Evolutionary conservation across 2,888 invertebrate genomes (phyloP).

Genomic region (Oscheius onirici): DNA sequence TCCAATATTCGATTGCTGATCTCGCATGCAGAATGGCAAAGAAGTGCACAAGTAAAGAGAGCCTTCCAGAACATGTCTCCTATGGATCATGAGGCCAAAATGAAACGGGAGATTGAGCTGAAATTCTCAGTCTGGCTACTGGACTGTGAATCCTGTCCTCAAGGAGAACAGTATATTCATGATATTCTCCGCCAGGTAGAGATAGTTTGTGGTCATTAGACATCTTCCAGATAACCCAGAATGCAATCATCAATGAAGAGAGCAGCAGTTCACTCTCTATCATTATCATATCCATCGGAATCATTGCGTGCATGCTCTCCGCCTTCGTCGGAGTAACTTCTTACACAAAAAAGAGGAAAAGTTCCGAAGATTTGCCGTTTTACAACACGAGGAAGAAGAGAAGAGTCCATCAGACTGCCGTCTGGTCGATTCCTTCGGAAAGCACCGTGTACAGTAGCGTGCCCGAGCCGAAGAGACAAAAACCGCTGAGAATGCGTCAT

Average conservation of each 20-base stretch:
- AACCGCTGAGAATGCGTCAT: neutral
- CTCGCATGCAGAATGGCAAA: too few species aligned
- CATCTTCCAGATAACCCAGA: neutral
- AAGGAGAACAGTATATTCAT: neutral
- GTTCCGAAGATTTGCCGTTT: neutral
- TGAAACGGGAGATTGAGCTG: neutral
- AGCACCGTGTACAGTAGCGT: too few species aligned
- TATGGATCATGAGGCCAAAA: neutral
- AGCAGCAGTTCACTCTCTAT: neutral
- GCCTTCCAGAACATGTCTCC: neutral
- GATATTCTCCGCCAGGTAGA: neutral
- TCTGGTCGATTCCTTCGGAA: neutral
- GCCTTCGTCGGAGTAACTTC: neutral
- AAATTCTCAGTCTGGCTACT: neutral
- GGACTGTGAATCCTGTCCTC: slow-evolving; percentile 7
- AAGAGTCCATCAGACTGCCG: neutral
- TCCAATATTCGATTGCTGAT: too few species aligned
- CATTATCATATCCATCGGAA: neutral
- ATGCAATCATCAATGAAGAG: neutral
- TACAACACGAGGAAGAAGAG: neutral
- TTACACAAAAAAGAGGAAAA: neutral
- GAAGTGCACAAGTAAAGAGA: neutral
- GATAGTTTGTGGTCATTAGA: neutral
- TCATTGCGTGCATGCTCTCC: neutral
- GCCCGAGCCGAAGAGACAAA: too few species aligned